Base-by-base conservation (phyloP, 2,888 invertebrate genomes). In the Eubasilissa splendida region DNA sequence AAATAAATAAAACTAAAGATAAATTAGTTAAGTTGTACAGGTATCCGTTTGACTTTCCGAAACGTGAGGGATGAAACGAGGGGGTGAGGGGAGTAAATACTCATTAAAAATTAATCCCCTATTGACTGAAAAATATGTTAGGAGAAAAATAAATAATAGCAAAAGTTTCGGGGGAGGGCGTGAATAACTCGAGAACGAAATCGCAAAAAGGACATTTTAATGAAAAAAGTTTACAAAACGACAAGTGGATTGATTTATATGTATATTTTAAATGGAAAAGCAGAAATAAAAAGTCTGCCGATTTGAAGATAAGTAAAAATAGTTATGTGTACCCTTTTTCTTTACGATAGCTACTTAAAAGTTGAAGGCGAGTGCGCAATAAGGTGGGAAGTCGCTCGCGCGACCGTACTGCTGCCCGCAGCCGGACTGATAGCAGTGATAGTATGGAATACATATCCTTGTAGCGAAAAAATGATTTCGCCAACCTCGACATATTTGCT, bases 1-100 rank as follows among this genome's bases (percentile, higher is more conserved):
- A 83, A 83, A 82, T 83, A 83, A 83, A 83, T 83, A 83, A 81
- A 83, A 83, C 79, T 81, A 82, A 82, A 80, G 80, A 82, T 80
- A 82, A 80, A 82, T 82, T 82, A 77, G 80, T 79, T 75, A 82
- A 82, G 82, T 82, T 80, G 74, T 53, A 42, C 71, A 79, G 71
- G 73, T 33, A 76, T 76, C 60, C 63, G 60, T 76, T 76, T 76
- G 75, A 63, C 63, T 76, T 76, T 59, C 56, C 58, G 68, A 22
- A 22, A 53, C 53, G 52, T 22, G 12, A 4, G 14, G 73, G 63
- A 60, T 8, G 63, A 10, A 33, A 8, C 33, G 33, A 59, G n/a
- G 58, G 74, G 42, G 50, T n/a, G 71, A 1, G 14, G 60, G 50
- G 22, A 63, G 75, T 60, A 63, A 63, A 75, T 63, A 59, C 59